Evolutionary conservation across 1,140 invertebrate genomes (phyloP), one percentile per base, ranked within the genome.

Genomic region (Stenopsyche tienmushanensis): DNA sequence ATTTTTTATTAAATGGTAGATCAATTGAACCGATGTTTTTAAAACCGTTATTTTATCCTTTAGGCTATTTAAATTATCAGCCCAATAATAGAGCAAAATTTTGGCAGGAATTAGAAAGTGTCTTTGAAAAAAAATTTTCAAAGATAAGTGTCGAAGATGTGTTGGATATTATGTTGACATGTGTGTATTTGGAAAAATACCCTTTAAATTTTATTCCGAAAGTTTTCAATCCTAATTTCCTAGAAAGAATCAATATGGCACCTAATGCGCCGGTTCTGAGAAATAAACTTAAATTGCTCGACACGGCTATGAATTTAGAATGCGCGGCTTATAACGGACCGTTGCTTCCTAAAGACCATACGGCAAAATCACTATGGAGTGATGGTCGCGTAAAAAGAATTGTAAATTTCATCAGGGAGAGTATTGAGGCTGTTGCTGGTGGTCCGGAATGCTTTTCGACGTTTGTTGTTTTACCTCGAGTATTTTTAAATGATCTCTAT

Each of bases 281-380:
- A 67, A 74, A 79, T 20, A 85, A 85, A 68, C 72, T 90, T 17
- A 80, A 83, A 72, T 72, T 89, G 2, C 80, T 90, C 20, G 88
- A 90, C 69, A 82, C 81, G 42, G 81, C 84, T 2, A 81, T 90
- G 79, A 83, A 83, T 23, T 72, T 90, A 25, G 87, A 90, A 70
- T 87, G 84, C 72, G 69, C 79, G 41, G 73, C 77, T 23, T 88
- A 86, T 72, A 72, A 72, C 21, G 84, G 85, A 26, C 86, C 85
- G n/a, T 69, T 86, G 39, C 67, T 88, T 13, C 83, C 84, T 9
- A 77, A 77, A 58, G 82, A 85, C 66, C 78, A 78, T 54, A 76
- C 72, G 58, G 73, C 78, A 8, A 79, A 81, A 71, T 75, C 77
- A 39, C 66, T 83, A 39, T 72, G 71, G 70, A 76, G 79, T 54